These are phyloP conservation scores for Ctenoplectra terminalis DNA, from an alignment of 1,140 invertebrate species.

Conservation along the genomic window DNA sequence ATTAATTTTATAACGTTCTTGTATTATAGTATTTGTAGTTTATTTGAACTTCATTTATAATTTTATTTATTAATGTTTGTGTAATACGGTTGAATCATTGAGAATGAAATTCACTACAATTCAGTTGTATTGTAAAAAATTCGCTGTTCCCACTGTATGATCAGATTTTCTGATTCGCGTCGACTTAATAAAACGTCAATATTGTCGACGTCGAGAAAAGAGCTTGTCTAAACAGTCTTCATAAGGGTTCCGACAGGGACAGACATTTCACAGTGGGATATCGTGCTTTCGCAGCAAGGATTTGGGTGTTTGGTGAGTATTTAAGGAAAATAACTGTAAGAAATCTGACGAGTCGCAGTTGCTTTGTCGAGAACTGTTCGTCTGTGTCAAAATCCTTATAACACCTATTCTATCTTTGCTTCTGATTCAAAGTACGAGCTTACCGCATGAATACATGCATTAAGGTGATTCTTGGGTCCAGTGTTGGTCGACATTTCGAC, in stretches of 20 bases:
- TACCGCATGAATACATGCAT: constrained; percentile 73
- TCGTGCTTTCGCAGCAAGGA: constrained; percentile 21
- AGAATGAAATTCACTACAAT: too few species aligned
- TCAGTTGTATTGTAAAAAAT: not conserved
- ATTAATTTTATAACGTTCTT: too few species aligned
- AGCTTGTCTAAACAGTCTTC: not conserved
- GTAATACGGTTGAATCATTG: too few species aligned
- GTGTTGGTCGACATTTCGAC: constrained; percentile 20
- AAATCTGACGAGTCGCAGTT: not conserved
- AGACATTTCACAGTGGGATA: not conserved
- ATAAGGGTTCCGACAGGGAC: not conserved
- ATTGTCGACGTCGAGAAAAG: not conserved
- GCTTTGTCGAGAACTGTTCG: constrained; percentile 32
- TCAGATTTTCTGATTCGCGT: not conserved
- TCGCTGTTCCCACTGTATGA: not conserved
- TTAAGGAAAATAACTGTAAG: constrained; percentile 17
- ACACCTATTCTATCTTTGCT: constrained; percentile 33
- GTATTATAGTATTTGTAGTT: too few species aligned
- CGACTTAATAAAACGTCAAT: not conserved
- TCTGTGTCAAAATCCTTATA: not conserved
- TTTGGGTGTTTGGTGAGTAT: constrained; percentile 21
- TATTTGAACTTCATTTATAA: too few species aligned
- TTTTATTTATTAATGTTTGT: too few species aligned
- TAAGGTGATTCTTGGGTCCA: constrained; percentile 58
- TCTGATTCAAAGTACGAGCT: constrained; percentile 57